Percentiles rank a stretch among this genome's conserved stretches.
Conservation (phyloP, 1,140 invertebrate species). For the Rhyzopertha dominica region DNA sequence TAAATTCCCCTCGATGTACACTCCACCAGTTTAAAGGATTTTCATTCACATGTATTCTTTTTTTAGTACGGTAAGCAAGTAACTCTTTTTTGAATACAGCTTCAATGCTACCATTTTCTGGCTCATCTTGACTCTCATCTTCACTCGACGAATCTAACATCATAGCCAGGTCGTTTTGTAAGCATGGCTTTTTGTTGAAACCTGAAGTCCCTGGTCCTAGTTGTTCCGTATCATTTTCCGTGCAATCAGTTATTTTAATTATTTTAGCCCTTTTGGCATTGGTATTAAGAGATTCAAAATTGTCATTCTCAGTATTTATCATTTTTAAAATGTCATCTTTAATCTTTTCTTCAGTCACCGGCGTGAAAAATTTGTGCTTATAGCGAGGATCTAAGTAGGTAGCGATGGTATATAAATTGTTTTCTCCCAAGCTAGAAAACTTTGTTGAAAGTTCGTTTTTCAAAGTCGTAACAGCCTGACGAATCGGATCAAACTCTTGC, state of each 20-base stretch:
- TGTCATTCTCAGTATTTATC: constrained; percentile 11
- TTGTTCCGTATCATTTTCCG: constrained; percentile 19
- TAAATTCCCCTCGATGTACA: too few species aligned
- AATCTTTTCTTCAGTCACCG: constrained; percentile 28
- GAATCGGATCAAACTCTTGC: constrained; percentile 16
- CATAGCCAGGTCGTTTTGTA: constrained; percentile 21
- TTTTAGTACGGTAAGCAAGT: too few species aligned
- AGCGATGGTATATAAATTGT: constrained; percentile 26
- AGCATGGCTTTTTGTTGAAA: constrained; percentile 16
- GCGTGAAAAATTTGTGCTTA: constrained; percentile 32
- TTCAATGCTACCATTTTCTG: too few species aligned
- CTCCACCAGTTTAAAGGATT: too few species aligned
- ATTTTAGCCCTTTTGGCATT: constrained; percentile 11
- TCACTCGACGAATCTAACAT: constrained; percentile 23
- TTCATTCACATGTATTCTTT: too few species aligned
- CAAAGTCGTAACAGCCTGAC: constrained; percentile 10
- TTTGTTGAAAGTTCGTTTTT: constrained; percentile 18
- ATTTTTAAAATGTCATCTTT: constrained; percentile 24
- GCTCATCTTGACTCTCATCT: constrained; percentile 21
- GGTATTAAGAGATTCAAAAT: constrained; percentile 6
- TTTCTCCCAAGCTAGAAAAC: constrained; percentile 25
- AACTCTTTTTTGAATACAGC: too few species aligned
- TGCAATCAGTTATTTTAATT: constrained; percentile 8
- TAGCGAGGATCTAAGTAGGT: constrained; percentile 35
- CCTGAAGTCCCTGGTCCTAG: constrained; percentile 10